Base-by-base conservation (phyloP, 2,113 vertebrate species). In the Poeciliopsis occidentalis region DNA sequence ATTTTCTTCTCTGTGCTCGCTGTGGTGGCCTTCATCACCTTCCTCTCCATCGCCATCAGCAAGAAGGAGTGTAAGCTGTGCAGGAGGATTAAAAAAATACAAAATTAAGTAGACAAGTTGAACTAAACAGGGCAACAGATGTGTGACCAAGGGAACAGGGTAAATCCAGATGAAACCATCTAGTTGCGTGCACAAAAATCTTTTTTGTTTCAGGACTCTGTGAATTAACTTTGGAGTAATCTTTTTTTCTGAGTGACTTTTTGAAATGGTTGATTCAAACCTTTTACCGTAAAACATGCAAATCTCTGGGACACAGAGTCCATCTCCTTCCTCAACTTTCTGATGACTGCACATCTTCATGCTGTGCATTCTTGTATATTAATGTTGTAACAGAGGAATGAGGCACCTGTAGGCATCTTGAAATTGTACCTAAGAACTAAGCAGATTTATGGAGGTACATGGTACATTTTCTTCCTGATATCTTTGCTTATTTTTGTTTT, bases 21-120 rank as follows among this genome's bases (percentile, higher is more conserved):
- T 1, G 8, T 96, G 0, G 77, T 96, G 24, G 95, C 95, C 32
- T 95, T 97, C 86, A 89, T 97, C 85, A 78, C 91, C 4, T 99
- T 98, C 92, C 94, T 98, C 2, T 91, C 85, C 3, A 27, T 98
- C 65, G 97, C 96, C 87, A 91, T 97, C 90, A 93, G 88, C 24
- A 86, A 88, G 26, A 95, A 96, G 67, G 95, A 98, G 81, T 93
- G 98, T 99, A 83, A 97, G 97, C 86, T 26, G 19, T 22, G 47
- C 44, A 1, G 22, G 11, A 10, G 24, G 51, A 57, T 57, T 57
- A 37, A 37, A 37, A 37, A 8, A 8, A 34, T 11, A 34, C 7
- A 1, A 8, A 54, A 54, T 24, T 24, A 54, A 54, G 51, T 24
- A n/a, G 24, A 57, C 24, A 8, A 10, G 51, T n/a, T n/a, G n/a